A percentile compares a stretch with the other conserved stretches of the same genome.
These are phyloP conservation scores for Plestiodon gilberti DNA, from an alignment of 2,113 vertebrate species.

Conservation along the genomic window DNA sequence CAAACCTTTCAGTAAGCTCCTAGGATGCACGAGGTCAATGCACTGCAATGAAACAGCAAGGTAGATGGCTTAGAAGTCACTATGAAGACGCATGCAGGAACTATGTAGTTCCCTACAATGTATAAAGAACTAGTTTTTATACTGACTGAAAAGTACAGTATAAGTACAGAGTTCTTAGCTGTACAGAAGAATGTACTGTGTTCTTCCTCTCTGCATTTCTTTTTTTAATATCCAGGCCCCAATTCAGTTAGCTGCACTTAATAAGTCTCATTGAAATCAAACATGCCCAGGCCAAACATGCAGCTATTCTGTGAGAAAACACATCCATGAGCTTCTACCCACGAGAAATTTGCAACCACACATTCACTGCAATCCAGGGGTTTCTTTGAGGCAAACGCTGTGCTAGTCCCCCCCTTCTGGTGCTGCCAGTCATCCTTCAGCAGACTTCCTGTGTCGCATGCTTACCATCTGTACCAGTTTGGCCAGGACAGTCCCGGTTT, in stretches of 20 bases:
- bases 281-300: no score
- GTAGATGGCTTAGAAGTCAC: not conserved
- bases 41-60: not conserved
- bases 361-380: no score
- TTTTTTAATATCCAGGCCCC: not conserved
- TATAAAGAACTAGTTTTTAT: not conserved
- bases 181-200: not conserved
- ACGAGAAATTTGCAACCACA: no score
- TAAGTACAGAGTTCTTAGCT: not conserved
- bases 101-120: not conserved
- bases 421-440: no score
- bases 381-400: no score
- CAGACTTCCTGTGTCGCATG: no score
- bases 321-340: no score
- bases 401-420: no score
- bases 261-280: fast-evolving
- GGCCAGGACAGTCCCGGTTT: no score
- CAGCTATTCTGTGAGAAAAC: no score
- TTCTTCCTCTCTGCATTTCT: not conserved
- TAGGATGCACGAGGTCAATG: not conserved
- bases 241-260: not conserved
- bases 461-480: no score
- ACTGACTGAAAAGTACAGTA: not conserved
- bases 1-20: conserved; percentile 30
- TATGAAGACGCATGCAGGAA: not conserved